phyloP scores from a whole-genome alignment of 2,113 vertebrate species.

The Steatornis caripensis region DNA sequence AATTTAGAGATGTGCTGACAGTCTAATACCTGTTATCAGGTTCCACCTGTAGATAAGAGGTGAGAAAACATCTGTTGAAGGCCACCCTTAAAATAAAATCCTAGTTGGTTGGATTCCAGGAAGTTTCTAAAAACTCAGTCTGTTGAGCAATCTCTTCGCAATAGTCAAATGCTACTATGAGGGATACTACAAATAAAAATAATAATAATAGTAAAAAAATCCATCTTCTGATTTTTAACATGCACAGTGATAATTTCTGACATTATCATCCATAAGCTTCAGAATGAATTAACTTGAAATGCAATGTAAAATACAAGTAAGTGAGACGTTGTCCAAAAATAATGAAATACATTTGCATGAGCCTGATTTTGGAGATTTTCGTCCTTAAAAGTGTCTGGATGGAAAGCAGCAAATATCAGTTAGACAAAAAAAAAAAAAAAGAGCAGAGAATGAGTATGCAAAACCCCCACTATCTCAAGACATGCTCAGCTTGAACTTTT shows the following conservation, averaged over 20 bases:
- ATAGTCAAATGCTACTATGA: background rate
- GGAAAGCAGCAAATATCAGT: background rate
- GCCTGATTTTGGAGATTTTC: background rate
- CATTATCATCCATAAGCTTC: background rate
- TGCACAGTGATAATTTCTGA: background rate
- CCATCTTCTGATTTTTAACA: background rate
- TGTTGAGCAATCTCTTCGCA: background rate
- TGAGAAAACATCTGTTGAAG: constrained; percentile 43
- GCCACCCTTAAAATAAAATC: constrained; percentile 28
- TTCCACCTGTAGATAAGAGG: constrained; percentile 62
- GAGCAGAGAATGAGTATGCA: background rate
- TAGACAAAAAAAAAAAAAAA: background rate
- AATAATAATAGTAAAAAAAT: background rate
- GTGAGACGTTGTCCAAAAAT: fast-evolving
- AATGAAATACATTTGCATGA: background rate
- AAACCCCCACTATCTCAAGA: background rate
- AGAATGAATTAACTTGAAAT: background rate
- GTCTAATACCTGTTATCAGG: constrained; percentile 64
- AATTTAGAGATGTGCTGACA: constrained; percentile 68
- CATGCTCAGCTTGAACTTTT: background rate
- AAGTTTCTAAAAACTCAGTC: background rate
- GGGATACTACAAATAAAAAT: background rate
- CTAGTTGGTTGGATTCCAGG: background rate
- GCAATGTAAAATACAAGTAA: background rate
- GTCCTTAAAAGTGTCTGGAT: background rate